These are phyloP conservation scores for Pristionchus maxplancki DNA, from an alignment of 2,888 invertebrate species.

Conservation along the genomic window DNA sequence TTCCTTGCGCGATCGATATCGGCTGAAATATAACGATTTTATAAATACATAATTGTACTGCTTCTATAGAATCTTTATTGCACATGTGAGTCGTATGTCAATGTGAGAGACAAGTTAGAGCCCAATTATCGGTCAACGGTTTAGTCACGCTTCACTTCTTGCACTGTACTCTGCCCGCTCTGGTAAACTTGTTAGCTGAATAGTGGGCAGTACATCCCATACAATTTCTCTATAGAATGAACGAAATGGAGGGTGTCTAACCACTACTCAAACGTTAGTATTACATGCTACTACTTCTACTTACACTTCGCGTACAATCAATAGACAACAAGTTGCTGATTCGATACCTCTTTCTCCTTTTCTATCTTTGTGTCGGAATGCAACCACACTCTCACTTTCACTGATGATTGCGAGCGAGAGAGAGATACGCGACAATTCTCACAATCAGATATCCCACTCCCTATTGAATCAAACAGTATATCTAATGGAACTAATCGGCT, in stretches of 20 bases:
- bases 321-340: conserved; percentile 16
- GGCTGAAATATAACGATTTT: conserved; percentile 66
- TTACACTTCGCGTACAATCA: not conserved
- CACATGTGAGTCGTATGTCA: conserved; percentile 20
- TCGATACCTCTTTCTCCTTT: conserved; percentile 13
- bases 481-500: not conserved
- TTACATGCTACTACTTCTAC: not conserved
- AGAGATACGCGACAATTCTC: not conserved
- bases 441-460: not conserved
- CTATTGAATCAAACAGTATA: conserved; percentile 15
- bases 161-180: conserved; percentile 21
- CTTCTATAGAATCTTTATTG: not conserved
- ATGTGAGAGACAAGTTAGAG: not conserved
- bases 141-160: not conserved
- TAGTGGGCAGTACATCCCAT: not conserved
- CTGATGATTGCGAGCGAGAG: not conserved
- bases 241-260: not conserved
- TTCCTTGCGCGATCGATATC: conserved; percentile 65
- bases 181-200: conserved; percentile 1
- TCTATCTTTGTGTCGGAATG: conserved; percentile 3
- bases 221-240: not conserved
- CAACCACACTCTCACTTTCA: conserved; percentile 3
- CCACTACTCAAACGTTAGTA: not conserved
- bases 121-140: conserved; percentile 21
- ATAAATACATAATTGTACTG: not conserved